phyloP scores from a whole-genome alignment of 1,140 invertebrate genomes.

The Drosophila truncata region DNA sequence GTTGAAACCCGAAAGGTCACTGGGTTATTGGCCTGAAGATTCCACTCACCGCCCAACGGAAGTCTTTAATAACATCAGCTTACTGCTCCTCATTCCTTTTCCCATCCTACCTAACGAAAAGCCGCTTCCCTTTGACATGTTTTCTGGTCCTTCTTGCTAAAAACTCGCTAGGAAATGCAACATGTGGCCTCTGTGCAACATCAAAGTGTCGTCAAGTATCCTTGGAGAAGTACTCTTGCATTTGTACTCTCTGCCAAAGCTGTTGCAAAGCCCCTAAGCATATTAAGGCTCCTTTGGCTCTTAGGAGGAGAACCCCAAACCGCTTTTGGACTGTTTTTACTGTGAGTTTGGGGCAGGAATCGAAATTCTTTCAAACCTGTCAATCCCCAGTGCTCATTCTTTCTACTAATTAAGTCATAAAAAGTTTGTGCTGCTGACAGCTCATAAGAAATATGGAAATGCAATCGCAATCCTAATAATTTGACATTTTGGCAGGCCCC shows the following conservation, averaged over 20 bases:
- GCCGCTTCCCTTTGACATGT: slow-evolving; percentile 1
- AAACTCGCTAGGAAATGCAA: slow-evolving; percentile 51
- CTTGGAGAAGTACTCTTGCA: slow-evolving; percentile 33
- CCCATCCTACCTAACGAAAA: neutral
- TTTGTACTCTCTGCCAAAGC: slow-evolving; percentile 48
- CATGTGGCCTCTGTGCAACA: slow-evolving; percentile 64
- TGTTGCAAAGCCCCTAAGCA: slow-evolving; percentile 76
- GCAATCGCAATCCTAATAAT: slow-evolving; percentile 68
- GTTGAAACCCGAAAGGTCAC: slow-evolving; percentile 47
- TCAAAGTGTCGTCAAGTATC: slow-evolving; percentile 66
- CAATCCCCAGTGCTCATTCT: slow-evolving; percentile 1
- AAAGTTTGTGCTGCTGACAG: slow-evolving; percentile 68
- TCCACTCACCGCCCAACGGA: slow-evolving; percentile 18
- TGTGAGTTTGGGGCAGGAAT: no score
- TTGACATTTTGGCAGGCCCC: slow-evolving; percentile 67
- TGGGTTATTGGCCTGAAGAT: slow-evolving; percentile 51
- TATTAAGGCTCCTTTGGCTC: slow-evolving; percentile 49
- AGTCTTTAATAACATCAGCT: slow-evolving; percentile 29
- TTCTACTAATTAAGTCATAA: slow-evolving; percentile 76
- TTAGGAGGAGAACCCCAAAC: neutral
- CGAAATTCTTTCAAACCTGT: slow-evolving; percentile 4
- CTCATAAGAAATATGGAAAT: slow-evolving; percentile 66
- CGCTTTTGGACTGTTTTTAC: neutral
- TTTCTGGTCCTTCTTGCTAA: slow-evolving; percentile 8
- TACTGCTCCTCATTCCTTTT: neutral